phyloP scores from a whole-genome alignment of 92 coral and sea anemone species.

The Bergia puertoricense region DNA sequence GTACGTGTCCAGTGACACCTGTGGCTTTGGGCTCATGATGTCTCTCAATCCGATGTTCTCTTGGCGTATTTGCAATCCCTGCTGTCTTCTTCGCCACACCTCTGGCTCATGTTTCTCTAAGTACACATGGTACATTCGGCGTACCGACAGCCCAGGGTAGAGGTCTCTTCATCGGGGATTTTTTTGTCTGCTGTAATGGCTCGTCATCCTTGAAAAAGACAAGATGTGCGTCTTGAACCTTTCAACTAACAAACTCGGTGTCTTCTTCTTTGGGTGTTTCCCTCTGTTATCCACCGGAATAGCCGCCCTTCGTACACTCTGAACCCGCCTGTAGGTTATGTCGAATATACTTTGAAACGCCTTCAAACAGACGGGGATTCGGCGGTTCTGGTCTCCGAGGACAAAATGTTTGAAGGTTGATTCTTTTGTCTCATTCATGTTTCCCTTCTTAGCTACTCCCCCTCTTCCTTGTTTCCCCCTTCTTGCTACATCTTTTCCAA shows the following conservation, averaged over 20 bases:
- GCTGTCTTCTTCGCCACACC: neutral
- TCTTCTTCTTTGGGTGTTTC: conserved; percentile 1
- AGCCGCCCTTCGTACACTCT: too few species aligned
- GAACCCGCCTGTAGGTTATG: neutral
- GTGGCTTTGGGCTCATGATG: neutral
- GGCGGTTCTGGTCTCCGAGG: neutral
- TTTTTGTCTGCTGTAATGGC: neutral
- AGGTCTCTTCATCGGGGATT: neutral
- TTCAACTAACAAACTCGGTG: neutral
- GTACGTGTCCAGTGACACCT: neutral
- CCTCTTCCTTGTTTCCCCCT: neutral
- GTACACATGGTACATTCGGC: neutral
- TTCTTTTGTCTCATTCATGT: neutral
- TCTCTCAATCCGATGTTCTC: neutral
- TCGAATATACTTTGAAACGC: neutral
- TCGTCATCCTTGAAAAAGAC: neutral
- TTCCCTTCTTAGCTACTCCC: neutral
- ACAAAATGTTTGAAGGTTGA: neutral
- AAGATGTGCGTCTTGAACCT: neutral
- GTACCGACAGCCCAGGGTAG: neutral
- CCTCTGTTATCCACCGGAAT: neutral
- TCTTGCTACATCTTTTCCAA: neutral
- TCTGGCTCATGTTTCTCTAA: neutral
- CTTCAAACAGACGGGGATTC: neutral
- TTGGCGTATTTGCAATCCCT: neutral